Evolutionary conservation across 2,888 invertebrate species (phyloP).

Genomic region (Trachelus tabidus): DNA sequence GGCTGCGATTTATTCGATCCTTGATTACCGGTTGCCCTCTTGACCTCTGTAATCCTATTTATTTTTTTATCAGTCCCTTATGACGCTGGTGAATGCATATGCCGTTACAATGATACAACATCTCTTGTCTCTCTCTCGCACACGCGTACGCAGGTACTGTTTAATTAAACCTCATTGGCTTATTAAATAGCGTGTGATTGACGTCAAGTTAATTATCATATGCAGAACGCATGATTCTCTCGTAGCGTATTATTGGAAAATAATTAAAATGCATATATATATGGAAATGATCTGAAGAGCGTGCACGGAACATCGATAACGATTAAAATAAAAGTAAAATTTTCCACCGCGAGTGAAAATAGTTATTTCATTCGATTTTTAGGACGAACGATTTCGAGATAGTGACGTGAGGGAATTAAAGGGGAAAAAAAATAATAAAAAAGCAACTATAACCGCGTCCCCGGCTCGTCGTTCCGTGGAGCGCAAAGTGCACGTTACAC

Average conservation of each 20-base stretch:
- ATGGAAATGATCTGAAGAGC: neutral
- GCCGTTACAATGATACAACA: neutral
- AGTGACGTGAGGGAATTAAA: neutral
- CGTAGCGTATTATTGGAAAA: constrained; percentile 26
- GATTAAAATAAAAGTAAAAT: neutral
- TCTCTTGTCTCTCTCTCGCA: neutral
- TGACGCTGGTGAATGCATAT: neutral
- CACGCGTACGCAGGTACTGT: neutral
- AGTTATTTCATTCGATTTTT: neutral
- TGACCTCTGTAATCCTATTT: neutral
- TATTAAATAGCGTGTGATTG: constrained; percentile 53
- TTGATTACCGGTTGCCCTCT: neutral
- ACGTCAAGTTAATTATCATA: constrained; percentile 62
- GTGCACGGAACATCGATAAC: neutral
- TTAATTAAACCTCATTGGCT: constrained; percentile 59
- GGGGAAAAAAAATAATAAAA: neutral
- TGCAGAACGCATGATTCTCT: constrained; percentile 59
- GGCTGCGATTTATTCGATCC: neutral
- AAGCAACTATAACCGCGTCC: neutral
- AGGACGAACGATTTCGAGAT: neutral
- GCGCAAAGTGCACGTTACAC: constrained; percentile 23
- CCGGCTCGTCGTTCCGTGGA: constrained; percentile 8
- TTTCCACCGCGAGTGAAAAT: neutral
- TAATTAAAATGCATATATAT: neutral
- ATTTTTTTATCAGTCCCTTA: neutral